Conservation (phyloP, 1,140 invertebrate species). For the Cyclargus thomasi region DNA sequence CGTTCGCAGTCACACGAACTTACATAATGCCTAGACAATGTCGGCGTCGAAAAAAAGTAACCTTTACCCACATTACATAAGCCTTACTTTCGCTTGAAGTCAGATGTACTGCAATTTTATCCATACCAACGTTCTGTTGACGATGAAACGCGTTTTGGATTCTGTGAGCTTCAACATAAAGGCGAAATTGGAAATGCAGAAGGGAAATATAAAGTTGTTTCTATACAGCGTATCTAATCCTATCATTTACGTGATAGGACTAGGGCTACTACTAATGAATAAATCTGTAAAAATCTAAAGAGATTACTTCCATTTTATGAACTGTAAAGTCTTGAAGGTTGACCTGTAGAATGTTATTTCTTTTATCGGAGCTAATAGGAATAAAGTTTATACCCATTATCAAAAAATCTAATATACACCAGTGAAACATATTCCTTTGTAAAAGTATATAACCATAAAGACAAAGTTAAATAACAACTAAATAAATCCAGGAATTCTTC, state of each 20-base stretch:
- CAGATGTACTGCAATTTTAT: conserved; percentile 37
- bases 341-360: too few species aligned
- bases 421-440: too few species aligned
- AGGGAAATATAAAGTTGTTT: conserved; percentile 30
- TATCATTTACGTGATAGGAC: conserved; percentile 66
- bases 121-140: conserved; percentile 25
- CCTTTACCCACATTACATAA: conserved; percentile 41
- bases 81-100: conserved; percentile 56
- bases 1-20: conserved; percentile 54
- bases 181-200: conserved; percentile 25
- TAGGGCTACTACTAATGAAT: conserved; percentile 20
- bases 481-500: too few species aligned
- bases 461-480: not conserved
- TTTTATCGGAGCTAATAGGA: too few species aligned
- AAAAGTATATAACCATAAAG: not conserved
- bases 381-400: too few species aligned
- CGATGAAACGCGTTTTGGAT: conserved; percentile 27
- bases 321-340: too few species aligned
- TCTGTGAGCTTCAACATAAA: conserved; percentile 27
- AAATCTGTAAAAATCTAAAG: too few species aligned
- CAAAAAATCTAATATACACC: too few species aligned
- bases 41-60: conserved; percentile 40
- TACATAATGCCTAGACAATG: conserved; percentile 64
- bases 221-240: conserved; percentile 32
- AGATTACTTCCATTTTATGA: too few species aligned